These are phyloP conservation scores for Dipodomys spectabilis DNA, from an alignment of 2,113 vertebrate species.

Conservation along the genomic window DNA sequence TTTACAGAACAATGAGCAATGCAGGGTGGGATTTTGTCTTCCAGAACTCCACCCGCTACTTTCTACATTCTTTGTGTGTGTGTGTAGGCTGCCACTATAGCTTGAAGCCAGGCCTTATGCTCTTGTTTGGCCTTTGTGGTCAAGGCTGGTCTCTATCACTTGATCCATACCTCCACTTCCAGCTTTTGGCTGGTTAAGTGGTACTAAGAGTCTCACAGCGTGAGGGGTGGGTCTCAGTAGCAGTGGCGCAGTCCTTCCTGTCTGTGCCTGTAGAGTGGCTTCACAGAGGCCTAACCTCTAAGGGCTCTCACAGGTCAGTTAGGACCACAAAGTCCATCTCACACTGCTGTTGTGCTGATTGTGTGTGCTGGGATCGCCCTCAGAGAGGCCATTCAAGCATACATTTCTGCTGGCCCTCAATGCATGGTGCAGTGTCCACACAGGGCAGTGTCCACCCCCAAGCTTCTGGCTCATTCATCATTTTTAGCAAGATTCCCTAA, in stretches of 20 bases:
- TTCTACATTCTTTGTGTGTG: background rate
- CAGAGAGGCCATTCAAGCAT: accelerated
- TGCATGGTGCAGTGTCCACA: background rate
- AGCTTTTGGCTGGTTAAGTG: too few species aligned
- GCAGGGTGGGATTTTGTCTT: background rate
- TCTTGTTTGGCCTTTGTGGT: too few species aligned
- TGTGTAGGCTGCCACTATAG: too few species aligned
- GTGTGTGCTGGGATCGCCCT: background rate
- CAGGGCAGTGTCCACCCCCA: background rate
- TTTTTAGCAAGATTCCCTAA: background rate
- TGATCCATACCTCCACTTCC: too few species aligned
- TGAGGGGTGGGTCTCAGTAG: too few species aligned
- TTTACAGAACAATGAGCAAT: accelerated
- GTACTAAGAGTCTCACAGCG: too few species aligned
- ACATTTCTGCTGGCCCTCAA: accelerated
- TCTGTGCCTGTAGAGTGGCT: accelerated
- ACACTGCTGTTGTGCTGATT: too few species aligned
- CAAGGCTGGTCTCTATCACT: too few species aligned
- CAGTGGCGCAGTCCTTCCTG: too few species aligned
- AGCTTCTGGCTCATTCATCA: background rate
- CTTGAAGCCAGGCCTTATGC: too few species aligned
- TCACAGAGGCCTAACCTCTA: background rate
- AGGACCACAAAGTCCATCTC: background rate
- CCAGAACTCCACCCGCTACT: background rate
- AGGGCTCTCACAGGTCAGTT: background rate